A percentile compares a stretch with the other conserved stretches of the same genome.
Evolutionary conservation across 2,888 invertebrate genomes (phyloP).

Genomic region (Ennomos fuscantarius): DNA sequence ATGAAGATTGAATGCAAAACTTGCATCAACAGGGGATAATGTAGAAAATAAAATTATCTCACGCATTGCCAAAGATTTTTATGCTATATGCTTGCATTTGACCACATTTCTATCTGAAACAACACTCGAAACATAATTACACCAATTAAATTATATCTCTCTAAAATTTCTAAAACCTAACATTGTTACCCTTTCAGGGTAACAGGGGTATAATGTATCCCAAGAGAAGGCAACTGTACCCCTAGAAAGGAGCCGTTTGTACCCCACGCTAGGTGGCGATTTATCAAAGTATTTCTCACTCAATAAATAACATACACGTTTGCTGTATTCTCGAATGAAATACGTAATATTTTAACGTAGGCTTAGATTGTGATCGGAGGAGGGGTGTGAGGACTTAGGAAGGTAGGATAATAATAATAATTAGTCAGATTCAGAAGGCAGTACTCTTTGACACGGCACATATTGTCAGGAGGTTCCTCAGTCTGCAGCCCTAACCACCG

Average conservation of each 20-base stretch:
- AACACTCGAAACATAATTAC: slow-evolving; percentile 23
- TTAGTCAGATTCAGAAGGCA: too few species aligned
- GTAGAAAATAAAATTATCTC: too few species aligned
- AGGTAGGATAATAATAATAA: neutral
- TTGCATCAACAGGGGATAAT: too few species aligned
- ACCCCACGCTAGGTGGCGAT: slow-evolving; percentile 56
- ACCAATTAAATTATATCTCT: slow-evolving; percentile 31
- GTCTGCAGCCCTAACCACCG: too few species aligned
- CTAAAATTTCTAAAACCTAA: slow-evolving; percentile 40
- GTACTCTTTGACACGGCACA: too few species aligned
- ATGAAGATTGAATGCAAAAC: too few species aligned
- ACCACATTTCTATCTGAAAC: too few species aligned
- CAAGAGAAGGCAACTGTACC: slow-evolving; percentile 47
- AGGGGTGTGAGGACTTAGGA: neutral
- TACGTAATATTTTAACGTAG: slow-evolving; percentile 56
- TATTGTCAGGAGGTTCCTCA: too few species aligned
- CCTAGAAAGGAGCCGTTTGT: slow-evolving; percentile 22
- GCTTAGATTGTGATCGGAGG: slow-evolving; percentile 50
- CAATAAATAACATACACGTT: slow-evolving; percentile 75
- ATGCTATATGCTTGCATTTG: too few species aligned
- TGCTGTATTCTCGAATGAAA: slow-evolving; percentile 56
- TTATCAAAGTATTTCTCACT: slow-evolving; percentile 78
- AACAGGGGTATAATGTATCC: slow-evolving; percentile 32
- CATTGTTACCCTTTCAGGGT: slow-evolving; percentile 56
- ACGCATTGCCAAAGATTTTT: too few species aligned